Conservation (phyloP, 2,888 invertebrate genomes). For the Melipona bicolor region DNA sequence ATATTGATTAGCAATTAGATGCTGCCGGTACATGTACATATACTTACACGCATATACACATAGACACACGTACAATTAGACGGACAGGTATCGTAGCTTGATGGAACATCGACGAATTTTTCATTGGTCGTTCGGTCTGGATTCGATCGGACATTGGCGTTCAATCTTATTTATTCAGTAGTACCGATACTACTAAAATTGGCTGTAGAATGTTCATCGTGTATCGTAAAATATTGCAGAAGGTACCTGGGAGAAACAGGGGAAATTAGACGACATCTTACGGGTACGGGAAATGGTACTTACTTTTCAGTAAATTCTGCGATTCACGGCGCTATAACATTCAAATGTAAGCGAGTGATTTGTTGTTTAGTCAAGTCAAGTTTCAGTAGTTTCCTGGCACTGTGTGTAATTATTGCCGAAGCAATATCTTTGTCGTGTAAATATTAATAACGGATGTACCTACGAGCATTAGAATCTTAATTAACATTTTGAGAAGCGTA, state of each 20-base stretch:
- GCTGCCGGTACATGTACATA: conserved; percentile 40
- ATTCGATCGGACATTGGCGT: conserved; percentile 9
- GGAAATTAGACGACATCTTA: neutral
- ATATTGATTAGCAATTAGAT: conserved; percentile 43
- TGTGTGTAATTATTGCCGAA: neutral
- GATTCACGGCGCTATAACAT: neutral
- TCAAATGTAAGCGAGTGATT: neutral
- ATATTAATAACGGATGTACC: neutral
- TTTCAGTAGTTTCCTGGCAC: neutral
- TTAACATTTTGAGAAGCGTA: neutral
- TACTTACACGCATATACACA: conserved; percentile 24
- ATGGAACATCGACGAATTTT: conserved; percentile 12
- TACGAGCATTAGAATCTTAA: neutral
- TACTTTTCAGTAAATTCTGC: neutral
- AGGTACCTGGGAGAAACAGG: neutral
- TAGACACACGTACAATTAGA: conserved; percentile 17
- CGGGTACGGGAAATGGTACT: neutral
- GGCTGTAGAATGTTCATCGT: neutral
- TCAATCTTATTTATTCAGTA: neutral
- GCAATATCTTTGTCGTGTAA: neutral
- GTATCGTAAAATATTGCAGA: neutral
- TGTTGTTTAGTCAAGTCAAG: neutral
- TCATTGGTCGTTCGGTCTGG: conserved; percentile 1
- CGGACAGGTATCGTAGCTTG: conserved; percentile 2
- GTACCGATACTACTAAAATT: neutral